Conservation (phyloP, 2,888 invertebrate species). For the Nasonovia ribisnigri region DNA sequence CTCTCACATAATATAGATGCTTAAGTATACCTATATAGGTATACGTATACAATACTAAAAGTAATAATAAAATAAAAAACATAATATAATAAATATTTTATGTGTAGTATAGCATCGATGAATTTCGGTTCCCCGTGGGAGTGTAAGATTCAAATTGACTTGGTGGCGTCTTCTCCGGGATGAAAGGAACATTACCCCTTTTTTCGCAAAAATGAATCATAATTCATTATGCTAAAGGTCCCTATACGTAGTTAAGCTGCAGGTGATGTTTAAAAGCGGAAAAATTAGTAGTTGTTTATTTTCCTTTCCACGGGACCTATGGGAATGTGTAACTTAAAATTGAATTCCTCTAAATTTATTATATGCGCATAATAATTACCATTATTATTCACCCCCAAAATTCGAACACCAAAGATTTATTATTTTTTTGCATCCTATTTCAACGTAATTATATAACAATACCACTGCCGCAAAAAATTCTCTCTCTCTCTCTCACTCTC, state of each 20-base stretch:
- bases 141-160: conserved; percentile 42
- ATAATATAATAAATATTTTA: neutral
- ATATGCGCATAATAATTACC: neutral
- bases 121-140: conserved; percentile 6
- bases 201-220: neutral
- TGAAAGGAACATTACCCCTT: conserved; percentile 2
- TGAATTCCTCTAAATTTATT: neutral
- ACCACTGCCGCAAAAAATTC: neutral
- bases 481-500: neutral
- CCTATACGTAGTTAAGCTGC: neutral
- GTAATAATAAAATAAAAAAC: conserved; percentile 42
- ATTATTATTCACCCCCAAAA: conserved; percentile 46
- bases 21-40: neutral
- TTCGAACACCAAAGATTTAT: neutral
- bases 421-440: conserved; percentile 12
- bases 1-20: neutral
- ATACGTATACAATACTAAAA: neutral
- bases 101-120: neutral
- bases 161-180: neutral
- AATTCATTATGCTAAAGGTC: neutral
- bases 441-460: conserved; percentile 34
- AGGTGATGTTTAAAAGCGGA: conserved; percentile 4
- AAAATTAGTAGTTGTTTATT: neutral
- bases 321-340: neutral
- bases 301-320: neutral